A percentile compares a stretch with the other conserved stretches of the same genome.
Evolutionary conservation across 2,113 vertebrate species (phyloP).

Genomic region (Forbesichthys papilliferus): DNA sequence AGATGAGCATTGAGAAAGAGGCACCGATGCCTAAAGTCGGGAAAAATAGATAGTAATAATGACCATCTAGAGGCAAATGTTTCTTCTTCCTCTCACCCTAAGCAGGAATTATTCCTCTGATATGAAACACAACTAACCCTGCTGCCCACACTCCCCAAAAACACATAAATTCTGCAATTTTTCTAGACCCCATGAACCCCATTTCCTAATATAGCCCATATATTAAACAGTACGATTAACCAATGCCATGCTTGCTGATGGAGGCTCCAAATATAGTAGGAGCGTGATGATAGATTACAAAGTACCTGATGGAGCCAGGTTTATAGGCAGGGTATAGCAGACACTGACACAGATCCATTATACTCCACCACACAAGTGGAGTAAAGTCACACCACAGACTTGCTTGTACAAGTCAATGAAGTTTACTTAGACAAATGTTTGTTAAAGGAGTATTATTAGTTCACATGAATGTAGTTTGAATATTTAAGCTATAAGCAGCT

Average conservation of each 20-base stretch:
- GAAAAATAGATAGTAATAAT: slow-evolving; percentile 40
- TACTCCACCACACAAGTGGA: slow-evolving; percentile 19
- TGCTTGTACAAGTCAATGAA: background rate
- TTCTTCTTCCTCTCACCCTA: slow-evolving; percentile 7
- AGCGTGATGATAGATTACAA: slow-evolving; percentile 42
- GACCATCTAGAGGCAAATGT: slow-evolving; percentile 36
- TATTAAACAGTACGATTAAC: slow-evolving; percentile 44
- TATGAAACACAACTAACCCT: slow-evolving; percentile 18
- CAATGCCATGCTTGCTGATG: slow-evolving; percentile 8
- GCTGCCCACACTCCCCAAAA: slow-evolving; percentile 8
- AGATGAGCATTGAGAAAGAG: slow-evolving; percentile 18
- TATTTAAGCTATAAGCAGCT: too few species aligned
- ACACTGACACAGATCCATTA: slow-evolving; percentile 17
- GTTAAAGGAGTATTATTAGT: background rate
- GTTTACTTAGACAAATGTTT: background rate
- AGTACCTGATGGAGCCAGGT: slow-evolving; percentile 60
- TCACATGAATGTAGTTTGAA: background rate
- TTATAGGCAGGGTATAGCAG: slow-evolving; percentile 44
- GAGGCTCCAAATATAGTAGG: slow-evolving; percentile 41
- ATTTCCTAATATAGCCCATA: background rate
- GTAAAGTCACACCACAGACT: background rate
- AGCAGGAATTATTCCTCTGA: slow-evolving; percentile 55
- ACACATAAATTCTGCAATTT: slow-evolving; percentile 27
- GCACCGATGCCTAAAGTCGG: slow-evolving; percentile 9
- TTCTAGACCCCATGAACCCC: slow-evolving; percentile 33